Evolutionary conservation across 37 sponge, comb jelly and placozoan genomes (phyloP).

Genomic region (Theonella swinhoei): DNA sequence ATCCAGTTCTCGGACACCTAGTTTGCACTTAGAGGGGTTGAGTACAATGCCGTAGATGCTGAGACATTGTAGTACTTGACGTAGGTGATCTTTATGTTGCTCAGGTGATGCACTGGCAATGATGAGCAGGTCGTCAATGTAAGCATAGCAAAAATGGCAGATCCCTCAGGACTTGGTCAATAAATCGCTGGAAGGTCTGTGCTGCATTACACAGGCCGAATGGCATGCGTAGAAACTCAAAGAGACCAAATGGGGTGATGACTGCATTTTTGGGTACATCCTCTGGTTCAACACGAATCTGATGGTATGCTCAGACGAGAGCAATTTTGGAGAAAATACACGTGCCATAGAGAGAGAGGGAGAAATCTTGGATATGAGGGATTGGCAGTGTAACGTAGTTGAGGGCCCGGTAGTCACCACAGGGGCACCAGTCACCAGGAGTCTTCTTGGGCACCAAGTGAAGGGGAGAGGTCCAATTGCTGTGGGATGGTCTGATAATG

Average conservation of each 20-base stretch:
- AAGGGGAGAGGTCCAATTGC: conserved; percentile 65
- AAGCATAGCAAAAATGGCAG: neutral
- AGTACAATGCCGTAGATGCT: neutral
- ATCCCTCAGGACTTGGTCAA: neutral
- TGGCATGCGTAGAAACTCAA: conserved; percentile 51
- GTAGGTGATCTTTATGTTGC: neutral
- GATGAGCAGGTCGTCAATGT: neutral
- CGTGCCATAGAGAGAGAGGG: conserved; percentile 38
- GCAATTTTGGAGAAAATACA: conserved; percentile 63
- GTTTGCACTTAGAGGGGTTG: too few species aligned
- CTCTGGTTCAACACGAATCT: conserved; percentile 52
- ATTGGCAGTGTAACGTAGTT: conserved; percentile 56
- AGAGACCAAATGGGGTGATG: conserved; percentile 68
- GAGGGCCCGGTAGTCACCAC: conserved; percentile 78
- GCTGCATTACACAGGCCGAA: conserved; percentile 62
- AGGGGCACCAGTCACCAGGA: conserved; percentile 67
- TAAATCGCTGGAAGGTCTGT: conserved; percentile 54
- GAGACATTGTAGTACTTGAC: neutral
- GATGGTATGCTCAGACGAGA: conserved; percentile 42
- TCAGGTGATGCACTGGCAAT: neutral
- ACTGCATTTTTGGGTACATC: conserved; percentile 67
- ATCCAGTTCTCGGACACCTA: too few species aligned
- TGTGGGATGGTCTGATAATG: conserved; percentile 70
- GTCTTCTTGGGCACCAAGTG: conserved; percentile 73
- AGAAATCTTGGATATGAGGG: conserved; percentile 72